Conservation (phyloP, 2,888 invertebrate genomes). For the Drosophila lutescens region DNA sequence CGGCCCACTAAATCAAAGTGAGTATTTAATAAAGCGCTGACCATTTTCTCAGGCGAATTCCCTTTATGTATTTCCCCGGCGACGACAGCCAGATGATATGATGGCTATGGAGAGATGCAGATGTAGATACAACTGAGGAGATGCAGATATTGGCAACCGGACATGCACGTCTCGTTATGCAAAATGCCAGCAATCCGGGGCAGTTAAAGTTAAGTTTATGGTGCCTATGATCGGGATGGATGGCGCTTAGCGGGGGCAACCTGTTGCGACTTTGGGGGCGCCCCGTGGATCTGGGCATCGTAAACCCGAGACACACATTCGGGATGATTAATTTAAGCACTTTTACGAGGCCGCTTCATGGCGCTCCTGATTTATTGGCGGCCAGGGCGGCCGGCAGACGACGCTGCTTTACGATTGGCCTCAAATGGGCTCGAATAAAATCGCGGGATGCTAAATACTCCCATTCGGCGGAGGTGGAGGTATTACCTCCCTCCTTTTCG, state of each 20-base stretch:
- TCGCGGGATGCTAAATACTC: conserved; percentile 33
- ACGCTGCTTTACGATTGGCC: conserved; percentile 64
- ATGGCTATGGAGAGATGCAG: neutral
- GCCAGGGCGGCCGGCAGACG: conserved; percentile 17
- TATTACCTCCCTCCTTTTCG: neutral
- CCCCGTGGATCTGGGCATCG: conserved; percentile 59
- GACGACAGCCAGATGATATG: conserved; percentile 27
- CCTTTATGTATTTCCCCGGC: neutral
- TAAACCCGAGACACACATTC: conserved; percentile 76
- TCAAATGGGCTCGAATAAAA: conserved; percentile 35
- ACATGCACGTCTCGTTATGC: conserved; percentile 63
- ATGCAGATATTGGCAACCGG: conserved; percentile 23
- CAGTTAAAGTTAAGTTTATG: conserved; percentile 33
- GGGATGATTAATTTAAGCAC: conserved; percentile 84
- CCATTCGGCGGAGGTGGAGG: neutral
- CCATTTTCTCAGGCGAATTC: conserved; percentile 26
- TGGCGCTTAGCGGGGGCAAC: conserved; percentile 80
- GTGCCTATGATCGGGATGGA: conserved; percentile 47
- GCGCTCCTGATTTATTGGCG: conserved; percentile 83
- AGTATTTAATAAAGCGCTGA: conserved; percentile 42
- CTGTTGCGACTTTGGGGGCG: conserved; percentile 63
- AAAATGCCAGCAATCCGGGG: conserved; percentile 56
- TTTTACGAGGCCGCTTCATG: conserved; percentile 83
- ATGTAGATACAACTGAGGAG: conserved; percentile 12
- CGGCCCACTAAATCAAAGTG: conserved; percentile 33